Evolutionary conservation across 2,888 invertebrate genomes (phyloP), one percentile per base, ranked within the genome.

Genomic region (Allophyes oxyacanthae): DNA sequence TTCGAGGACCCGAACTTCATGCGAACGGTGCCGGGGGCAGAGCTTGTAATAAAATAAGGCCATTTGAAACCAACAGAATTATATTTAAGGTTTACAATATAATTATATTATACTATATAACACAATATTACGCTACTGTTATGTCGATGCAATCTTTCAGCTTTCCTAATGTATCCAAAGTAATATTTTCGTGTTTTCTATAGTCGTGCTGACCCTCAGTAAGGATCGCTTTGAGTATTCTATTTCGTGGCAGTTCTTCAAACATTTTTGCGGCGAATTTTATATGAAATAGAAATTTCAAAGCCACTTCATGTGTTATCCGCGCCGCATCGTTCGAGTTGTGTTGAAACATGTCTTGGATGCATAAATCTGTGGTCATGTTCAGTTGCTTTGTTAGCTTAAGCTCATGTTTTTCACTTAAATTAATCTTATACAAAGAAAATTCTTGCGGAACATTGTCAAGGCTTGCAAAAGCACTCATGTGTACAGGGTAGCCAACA

Each of bases 371-470:
- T 6, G 62, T 10, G 0, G n/a, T 10, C 5, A 10, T 14, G 7
- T 26, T n/a, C 0, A 62, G 34, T 14, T 25, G 0, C 13, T 33
- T 30, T 48, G 15, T n/a, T 5, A 30, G 20, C 7, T 5, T 2
- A 6, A 36, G 15, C 25, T 7, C 28, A 5, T 3, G n/a, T 13
- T 30, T 28, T 6, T 6, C 8, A 8, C 28, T 15, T 0, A 33
- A 20, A 3, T 26, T 42, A 8, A n/a, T 30, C 3, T 68, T 55
- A 41, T 59, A 59, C 8, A 51, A 43, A 25, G 38, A 25, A 20
- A 60, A 53, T 41, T 65, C 59, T n/a, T 46, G 25, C 4, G 76
- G 56, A 6, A 76, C 38, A 2, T 37, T 50, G 0, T 56, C 34
- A 0, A 55, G 20, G 13, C 46, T 11, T 6, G 2, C 5, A 36